Percentiles rank a stretch among this genome's conserved stretches.
phyloP scores from a whole-genome alignment of 2,888 invertebrate genomes.

The Neelides folsomi region DNA sequence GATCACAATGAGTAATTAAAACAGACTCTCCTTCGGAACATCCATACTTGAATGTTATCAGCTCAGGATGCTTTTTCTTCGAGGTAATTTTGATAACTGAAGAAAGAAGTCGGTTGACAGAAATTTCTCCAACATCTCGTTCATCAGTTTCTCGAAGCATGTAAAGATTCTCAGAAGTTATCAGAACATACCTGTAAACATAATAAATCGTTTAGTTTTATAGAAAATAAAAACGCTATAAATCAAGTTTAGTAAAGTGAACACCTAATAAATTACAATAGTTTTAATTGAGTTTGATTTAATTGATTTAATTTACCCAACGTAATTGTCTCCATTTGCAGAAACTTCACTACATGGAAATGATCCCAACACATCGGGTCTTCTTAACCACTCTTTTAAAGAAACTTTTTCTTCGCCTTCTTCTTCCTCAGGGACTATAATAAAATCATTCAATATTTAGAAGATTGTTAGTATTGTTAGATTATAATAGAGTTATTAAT shows the following conservation, averaged over 20 bases:
- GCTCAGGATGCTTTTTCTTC: conserved; percentile 83
- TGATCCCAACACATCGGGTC: conserved; percentile 67
- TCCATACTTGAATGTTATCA: conserved; percentile 95
- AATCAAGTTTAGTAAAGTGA: too few relatives aligned
- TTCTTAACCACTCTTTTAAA: conserved; percentile 64
- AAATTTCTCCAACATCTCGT: conserved; percentile 57
- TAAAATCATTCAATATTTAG: too few relatives aligned
- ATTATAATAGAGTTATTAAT: neutral
- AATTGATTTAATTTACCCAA: conserved; percentile 46
- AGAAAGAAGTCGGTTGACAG: conserved; percentile 72
- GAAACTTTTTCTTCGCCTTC: conserved; percentile 70
- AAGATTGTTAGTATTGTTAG: too few relatives aligned
- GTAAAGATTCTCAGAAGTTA: conserved; percentile 72
- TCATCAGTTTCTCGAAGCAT: conserved; percentile 50
- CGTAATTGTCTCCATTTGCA: conserved; percentile 73
- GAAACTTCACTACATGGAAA: conserved; percentile 88
- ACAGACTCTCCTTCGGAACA: conserved; percentile 22
- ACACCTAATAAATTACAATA: too few relatives aligned
- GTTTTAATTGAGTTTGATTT: too few relatives aligned
- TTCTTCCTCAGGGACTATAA: conserved; percentile 51
- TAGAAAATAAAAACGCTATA: too few relatives aligned
- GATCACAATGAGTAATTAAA: conserved; percentile 30
- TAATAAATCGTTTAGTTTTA: too few relatives aligned
- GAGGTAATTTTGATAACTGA: conserved; percentile 95
- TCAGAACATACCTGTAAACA: conserved; percentile 56